Conservation (phyloP, 2,113 vertebrate species). For the Lates calcarifer region DNA sequence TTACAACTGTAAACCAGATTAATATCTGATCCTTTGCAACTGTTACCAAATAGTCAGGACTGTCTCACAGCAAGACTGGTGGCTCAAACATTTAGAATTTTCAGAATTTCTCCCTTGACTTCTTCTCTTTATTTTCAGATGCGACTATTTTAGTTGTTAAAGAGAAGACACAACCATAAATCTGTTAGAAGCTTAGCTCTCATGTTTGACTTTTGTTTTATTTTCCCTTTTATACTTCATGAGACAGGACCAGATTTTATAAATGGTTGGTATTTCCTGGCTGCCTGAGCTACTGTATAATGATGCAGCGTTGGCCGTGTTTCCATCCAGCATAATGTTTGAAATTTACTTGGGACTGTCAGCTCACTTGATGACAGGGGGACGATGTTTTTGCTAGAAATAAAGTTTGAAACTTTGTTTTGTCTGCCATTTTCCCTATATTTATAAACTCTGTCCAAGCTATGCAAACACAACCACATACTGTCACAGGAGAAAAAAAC, state of each 20-base stretch:
- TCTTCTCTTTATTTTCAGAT: conserved; percentile 15
- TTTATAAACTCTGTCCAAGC: conserved; percentile 70
- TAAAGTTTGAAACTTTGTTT: conserved; percentile 78
- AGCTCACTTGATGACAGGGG: conserved; percentile 46
- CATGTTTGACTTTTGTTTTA: conserved; percentile 58
- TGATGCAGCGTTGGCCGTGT: conserved; percentile 56
- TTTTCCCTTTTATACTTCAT: conserved; percentile 58
- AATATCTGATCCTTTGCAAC: conserved; percentile 44
- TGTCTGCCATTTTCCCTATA: conserved; percentile 63
- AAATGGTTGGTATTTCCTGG: conserved; percentile 72
- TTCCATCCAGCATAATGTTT: conserved; percentile 56
- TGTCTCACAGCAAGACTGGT: conserved; percentile 70
- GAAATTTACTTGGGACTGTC: conserved; percentile 46
- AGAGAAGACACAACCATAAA: conserved; percentile 32
- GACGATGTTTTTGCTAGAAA: conserved; percentile 74
- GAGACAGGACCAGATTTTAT: conserved; percentile 66
- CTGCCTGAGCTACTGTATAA: conserved; percentile 77
- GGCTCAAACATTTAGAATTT: conserved; percentile 39
- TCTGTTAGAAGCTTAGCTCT: conserved; percentile 56
- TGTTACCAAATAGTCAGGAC: conserved; percentile 66
- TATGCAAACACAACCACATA: conserved; percentile 61
- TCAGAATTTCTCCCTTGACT: background rate
- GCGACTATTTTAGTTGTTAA: conserved; percentile 39
- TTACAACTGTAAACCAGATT: conserved; percentile 36
- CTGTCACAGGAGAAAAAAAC: conserved; percentile 52